phyloP scores from a whole-genome alignment of 2,113 vertebrate species.

The Xenopus tropicalis region DNA sequence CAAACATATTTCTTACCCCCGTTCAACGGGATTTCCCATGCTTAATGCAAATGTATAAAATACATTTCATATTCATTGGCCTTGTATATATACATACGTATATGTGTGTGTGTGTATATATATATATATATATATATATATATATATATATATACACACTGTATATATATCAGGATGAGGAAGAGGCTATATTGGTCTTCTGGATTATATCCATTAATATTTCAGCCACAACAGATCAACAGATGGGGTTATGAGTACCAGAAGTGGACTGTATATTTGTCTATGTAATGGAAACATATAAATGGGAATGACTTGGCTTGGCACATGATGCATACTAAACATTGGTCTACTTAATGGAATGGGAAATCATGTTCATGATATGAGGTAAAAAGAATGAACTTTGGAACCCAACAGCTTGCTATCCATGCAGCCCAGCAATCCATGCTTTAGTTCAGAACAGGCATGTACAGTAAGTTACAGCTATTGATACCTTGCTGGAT shows the following conservation, averaged over 20 bases:
- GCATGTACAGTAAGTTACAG: background rate
- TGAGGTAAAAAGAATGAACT: slow-evolving; percentile 3
- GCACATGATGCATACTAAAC: background rate
- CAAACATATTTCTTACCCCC: slow-evolving; percentile 2
- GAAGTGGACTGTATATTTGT: slow-evolving; percentile 29
- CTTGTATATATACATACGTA: too few relatives aligned
- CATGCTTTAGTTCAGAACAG: slow-evolving; percentile 12
- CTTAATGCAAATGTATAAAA: background rate
- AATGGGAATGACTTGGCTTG: slow-evolving; percentile 17
- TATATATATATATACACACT: too few relatives aligned
- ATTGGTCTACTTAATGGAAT: slow-evolving; percentile 26
- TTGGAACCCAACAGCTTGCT: slow-evolving; percentile 24
- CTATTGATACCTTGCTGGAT: slow-evolving; percentile 76
- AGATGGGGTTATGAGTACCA: background rate
- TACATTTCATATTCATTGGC: background rate
- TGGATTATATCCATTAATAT: too few relatives aligned
- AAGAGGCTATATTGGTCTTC: too few relatives aligned
- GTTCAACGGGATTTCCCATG: slow-evolving; percentile 22
- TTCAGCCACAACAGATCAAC: background rate
- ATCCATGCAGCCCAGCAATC: slow-evolving; percentile 17
- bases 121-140: too few relatives aligned
- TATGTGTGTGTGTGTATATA: too few relatives aligned
- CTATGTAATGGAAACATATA: slow-evolving; percentile 17
- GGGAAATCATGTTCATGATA: slow-evolving; percentile 14
- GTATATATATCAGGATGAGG: too few relatives aligned